Base-by-base conservation (phyloP, 2,797 vertebrate species). In the Silurus aristotelis region DNA sequence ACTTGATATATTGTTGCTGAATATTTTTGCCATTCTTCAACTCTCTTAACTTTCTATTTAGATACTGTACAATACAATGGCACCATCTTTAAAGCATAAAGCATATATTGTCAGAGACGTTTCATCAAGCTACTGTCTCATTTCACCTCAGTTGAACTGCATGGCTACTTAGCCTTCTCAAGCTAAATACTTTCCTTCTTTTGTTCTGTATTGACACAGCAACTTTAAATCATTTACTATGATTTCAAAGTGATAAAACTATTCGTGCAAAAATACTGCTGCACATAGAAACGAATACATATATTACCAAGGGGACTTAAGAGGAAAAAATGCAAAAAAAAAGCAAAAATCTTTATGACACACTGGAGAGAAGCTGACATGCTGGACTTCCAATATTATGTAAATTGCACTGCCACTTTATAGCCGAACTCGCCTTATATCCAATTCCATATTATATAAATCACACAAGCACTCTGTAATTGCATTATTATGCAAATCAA, bases 401-500 rank as follows among this genome's bases (percentile, higher is more conserved):
- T 58, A 70, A 70, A 82, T 70, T 19, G 52, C 22, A 20, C 27
- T 71, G 80, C 64, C 46, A 68, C 64, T 56, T 82, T 68, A 68
- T 38, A 68, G 64, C 52, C 61, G 13, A 43, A 66, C 56, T 52
- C 8, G 2, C 52, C 55, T 58, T 82, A 71, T 70, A 71, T 60
- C 80, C 66, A 71, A 58, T 82, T 82, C 25, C 52, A 38, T 56
- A 38, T 82, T 38, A 70, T 70, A 82, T 82, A 82, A 82, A 82
- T 82, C 80, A 82, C 80, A 82, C 13, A 1, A 52, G 25, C 80
- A 58, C 52, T 56, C 68, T 70, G 66, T 82, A 82, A 82, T 70
- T 82, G 66, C 52, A 82, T 52, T 58, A 82, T 58, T 82, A 82
- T 82, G 64, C 38, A 82, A 82, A 82, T 82, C 52, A 70, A 25